These are phyloP conservation scores for Drosophila multiciliata DNA, from an alignment of 2,888 invertebrate genomes.

Conservation along the genomic window DNA sequence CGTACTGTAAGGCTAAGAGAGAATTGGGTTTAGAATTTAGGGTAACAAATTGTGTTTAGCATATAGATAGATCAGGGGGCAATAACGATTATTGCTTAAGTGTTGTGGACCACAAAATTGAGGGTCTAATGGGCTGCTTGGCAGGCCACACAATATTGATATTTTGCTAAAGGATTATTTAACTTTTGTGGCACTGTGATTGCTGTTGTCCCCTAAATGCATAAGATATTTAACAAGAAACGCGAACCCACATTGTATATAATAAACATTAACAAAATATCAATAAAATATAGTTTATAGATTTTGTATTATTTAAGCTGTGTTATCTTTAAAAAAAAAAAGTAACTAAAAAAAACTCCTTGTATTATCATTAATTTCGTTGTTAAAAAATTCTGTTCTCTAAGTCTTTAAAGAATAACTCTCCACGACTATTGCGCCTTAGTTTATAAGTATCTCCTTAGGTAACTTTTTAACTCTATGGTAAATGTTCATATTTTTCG, in stretches of 20 bases:
- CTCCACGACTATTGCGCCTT: conserved; percentile 43
- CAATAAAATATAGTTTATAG: conserved; percentile 43
- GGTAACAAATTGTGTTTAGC: conserved; percentile 15
- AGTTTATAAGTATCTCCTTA: conserved; percentile 50
- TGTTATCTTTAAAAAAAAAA: conserved; percentile 39
- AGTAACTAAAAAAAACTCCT: conserved; percentile 33
- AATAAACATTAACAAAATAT: conserved; percentile 36
- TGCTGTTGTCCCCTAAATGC: conserved; percentile 29
- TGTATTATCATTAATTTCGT: conserved; percentile 60
- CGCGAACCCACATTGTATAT: conserved; percentile 50
- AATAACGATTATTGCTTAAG: conserved; percentile 13
- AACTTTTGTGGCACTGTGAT: conserved; percentile 22
- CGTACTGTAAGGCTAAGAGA: conserved; percentile 7
- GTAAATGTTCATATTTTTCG: conserved; percentile 68
- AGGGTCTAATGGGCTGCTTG: conserved; percentile 4
- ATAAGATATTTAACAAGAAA: conserved; percentile 24
- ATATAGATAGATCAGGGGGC: conserved; percentile 33
- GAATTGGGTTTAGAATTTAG: conserved; percentile 29
- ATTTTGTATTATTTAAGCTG: conserved; percentile 33
- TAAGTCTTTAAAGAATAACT: conserved; percentile 50
- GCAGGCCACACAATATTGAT: conserved; percentile 41
- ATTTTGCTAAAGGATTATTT: conserved; percentile 34
- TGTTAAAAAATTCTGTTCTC: conserved; percentile 52
- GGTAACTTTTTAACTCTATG: conserved; percentile 45
- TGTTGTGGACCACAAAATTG: background rate